A percentile compares a stretch with the other conserved stretches of the same genome.
phyloP scores from a whole-genome alignment of 1,140 invertebrate genomes.

The Cydia strobilella region DNA sequence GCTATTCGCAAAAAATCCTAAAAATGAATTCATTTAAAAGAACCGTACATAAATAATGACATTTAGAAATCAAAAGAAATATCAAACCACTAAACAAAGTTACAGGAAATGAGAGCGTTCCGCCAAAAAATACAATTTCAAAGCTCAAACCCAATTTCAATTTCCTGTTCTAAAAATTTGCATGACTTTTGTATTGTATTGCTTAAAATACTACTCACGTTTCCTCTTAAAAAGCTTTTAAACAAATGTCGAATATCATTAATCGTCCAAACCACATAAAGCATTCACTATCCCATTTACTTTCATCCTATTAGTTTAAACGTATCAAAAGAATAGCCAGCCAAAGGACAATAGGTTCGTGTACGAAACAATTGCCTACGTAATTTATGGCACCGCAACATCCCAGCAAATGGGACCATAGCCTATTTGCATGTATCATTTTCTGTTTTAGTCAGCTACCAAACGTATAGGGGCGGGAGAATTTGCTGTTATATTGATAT shows the following conservation, averaged over 20 bases:
- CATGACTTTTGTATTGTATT: neutral
- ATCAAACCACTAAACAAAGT: too few relatives aligned
- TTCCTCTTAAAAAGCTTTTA: neutral
- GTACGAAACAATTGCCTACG: slow-evolving; percentile 46
- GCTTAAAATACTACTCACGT: neutral
- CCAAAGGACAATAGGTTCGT: slow-evolving; percentile 41
- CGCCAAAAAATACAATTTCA: too few relatives aligned
- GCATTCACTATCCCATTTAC: slow-evolving; percentile 2
- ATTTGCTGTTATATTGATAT: slow-evolving; percentile 25
- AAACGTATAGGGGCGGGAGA: slow-evolving; percentile 10
- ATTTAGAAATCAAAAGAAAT: too few relatives aligned
- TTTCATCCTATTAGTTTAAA: slow-evolving; percentile 3
- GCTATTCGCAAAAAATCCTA: too few relatives aligned
- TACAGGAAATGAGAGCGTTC: too few relatives aligned
- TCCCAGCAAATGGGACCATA: slow-evolving; percentile 34
- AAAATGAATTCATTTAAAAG: too few relatives aligned
- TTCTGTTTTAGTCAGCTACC: slow-evolving; percentile 36
- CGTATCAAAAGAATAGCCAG: slow-evolving; percentile 36
- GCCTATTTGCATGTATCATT: slow-evolving; percentile 45
- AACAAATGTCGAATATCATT: neutral
- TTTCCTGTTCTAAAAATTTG: too few relatives aligned
- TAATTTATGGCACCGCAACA: slow-evolving; percentile 44
- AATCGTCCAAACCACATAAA: neutral
- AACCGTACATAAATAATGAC: too few relatives aligned
- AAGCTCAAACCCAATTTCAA: too few relatives aligned